Conservation (phyloP, 2,113 vertebrate genomes). For the Chlamydotis undulata region DNA sequence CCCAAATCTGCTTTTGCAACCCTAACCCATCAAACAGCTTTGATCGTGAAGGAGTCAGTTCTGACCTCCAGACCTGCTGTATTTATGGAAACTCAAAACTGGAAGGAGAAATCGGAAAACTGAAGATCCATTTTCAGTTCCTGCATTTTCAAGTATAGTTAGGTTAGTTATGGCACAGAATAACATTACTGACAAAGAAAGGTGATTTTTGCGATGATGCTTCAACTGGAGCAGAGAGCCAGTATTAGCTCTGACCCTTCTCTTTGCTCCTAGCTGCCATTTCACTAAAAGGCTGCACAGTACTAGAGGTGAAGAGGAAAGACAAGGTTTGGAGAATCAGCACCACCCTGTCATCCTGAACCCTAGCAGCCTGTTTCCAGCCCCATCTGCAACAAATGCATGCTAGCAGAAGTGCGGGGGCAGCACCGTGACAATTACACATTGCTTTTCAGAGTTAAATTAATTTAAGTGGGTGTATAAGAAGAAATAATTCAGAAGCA, state of each 20-base stretch:
- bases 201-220: neutral
- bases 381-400: neutral
- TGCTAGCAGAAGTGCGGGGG: neutral
- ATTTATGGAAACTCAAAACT: neutral
- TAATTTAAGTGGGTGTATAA: neutral
- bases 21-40: neutral
- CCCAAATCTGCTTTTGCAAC: neutral
- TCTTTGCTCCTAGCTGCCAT: neutral
- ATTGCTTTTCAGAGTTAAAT: slow-evolving; percentile 17
- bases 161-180: slow-evolving; percentile 7
- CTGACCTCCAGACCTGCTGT: neutral
- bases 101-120: neutral
- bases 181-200: neutral
- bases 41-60: neutral
- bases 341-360: neutral
- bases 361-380: neutral
- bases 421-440: neutral
- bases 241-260: neutral
- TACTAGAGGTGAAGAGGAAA: neutral
- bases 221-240: neutral
- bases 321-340: neutral
- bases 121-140: neutral
- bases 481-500: slow-evolving; percentile 10
- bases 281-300: neutral
- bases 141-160: slow-evolving; percentile 35